Conservation (phyloP, 2,888 invertebrate genomes). For the Luperina nickerlii region DNA sequence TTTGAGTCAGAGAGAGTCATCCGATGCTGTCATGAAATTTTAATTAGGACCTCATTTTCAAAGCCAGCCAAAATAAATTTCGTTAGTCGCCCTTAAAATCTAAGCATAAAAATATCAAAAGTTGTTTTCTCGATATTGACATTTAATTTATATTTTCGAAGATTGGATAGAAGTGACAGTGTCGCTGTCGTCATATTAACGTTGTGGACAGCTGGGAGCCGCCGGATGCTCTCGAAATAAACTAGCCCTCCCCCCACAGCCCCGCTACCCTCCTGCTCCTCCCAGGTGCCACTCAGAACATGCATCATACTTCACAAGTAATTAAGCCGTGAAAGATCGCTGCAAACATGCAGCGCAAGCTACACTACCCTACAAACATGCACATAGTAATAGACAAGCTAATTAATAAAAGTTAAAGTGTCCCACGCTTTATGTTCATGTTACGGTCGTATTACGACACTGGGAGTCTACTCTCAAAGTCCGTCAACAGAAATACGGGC, state of each 20-base stretch:
- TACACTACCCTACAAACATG: slow-evolving; percentile 50
- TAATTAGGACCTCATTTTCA: slow-evolving; percentile 27
- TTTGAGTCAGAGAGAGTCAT: slow-evolving; percentile 6
- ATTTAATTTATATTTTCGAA: slow-evolving; percentile 83
- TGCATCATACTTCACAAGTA: slow-evolving; percentile 83
- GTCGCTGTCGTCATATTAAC: slow-evolving; percentile 86
- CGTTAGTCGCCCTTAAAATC: slow-evolving; percentile 16
- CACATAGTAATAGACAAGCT: slow-evolving; percentile 65
- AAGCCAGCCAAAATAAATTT: slow-evolving; percentile 30
- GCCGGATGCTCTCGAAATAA: slow-evolving; percentile 88
- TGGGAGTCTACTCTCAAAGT: slow-evolving; percentile 6
- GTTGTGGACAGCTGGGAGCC: slow-evolving; percentile 84
- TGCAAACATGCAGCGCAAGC: slow-evolving; percentile 67
- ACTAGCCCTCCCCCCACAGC: slow-evolving; percentile 68
- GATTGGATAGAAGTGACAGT: slow-evolving; percentile 82
- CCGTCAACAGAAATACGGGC: neutral
- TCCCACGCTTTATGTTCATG: slow-evolving; percentile 44
- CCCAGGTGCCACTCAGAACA: slow-evolving; percentile 81
- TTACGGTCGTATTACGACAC: slow-evolving; percentile 43
- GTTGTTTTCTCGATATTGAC: slow-evolving; percentile 75
- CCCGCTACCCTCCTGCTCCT: slow-evolving; percentile 48
- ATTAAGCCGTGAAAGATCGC: slow-evolving; percentile 78
- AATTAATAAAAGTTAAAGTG: slow-evolving; percentile 51
- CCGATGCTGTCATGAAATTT: slow-evolving; percentile 34
- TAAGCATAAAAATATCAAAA: slow-evolving; percentile 48